Evolutionary conservation across 1,140 invertebrate genomes (phyloP).

Genomic region (Parapsyche elsis): DNA sequence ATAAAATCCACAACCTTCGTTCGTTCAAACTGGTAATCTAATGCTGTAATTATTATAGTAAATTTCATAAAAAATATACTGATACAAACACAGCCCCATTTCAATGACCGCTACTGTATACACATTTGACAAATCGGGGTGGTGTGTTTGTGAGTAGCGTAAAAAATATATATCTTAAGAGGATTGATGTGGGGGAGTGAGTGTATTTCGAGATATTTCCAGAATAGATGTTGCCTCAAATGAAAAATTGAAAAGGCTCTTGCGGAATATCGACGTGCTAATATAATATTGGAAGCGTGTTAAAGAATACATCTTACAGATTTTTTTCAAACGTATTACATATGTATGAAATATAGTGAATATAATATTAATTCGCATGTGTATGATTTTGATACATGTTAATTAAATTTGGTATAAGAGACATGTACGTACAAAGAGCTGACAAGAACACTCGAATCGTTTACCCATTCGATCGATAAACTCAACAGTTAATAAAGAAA

Average conservation of each 20-base stretch:
- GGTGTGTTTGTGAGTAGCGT: neutral
- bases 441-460: conserved; percentile 1
- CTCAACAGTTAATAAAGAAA: no score
- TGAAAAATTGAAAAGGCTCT: conserved; percentile 1
- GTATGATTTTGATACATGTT: neutral
- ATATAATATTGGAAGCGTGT: neutral
- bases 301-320: neutral
- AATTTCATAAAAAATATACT: no score
- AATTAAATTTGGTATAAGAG: conserved; percentile 2
- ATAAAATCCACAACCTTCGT: no score
- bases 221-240: neutral
- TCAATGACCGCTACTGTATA: no score
- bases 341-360: no score
- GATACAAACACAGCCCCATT: no score
- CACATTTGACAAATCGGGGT: neutral
- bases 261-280: neutral
- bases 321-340: no score
- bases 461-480: neutral
- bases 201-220: neutral
- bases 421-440: conserved; percentile 2
- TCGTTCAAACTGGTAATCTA: no score
- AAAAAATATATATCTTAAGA: conserved; percentile 22
- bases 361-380: no score
- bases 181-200: neutral
- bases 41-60: no score